Base-by-base conservation (phyloP, 2,888 invertebrate genomes). In the Lutraria lutraria region DNA sequence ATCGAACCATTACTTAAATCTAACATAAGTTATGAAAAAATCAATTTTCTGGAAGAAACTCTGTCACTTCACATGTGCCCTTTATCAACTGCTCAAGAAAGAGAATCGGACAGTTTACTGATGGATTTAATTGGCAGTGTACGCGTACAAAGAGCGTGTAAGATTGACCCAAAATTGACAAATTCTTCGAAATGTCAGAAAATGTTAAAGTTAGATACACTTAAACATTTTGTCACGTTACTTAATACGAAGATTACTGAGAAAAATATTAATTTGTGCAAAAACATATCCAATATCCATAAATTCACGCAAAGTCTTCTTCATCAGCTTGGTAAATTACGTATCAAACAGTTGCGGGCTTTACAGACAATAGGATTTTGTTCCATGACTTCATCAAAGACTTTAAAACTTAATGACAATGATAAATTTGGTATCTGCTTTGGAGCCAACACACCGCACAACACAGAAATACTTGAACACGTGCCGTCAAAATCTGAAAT, bases 301-400 rank as follows among this genome's bases (percentile, higher is more conserved):
- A n/a, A 56, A 19, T 72, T 81, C 86, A 53, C 89, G 0, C 85
- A 87, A 13, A 72, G 34, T n/a, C 68, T 94, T 19, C 53, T 92
- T 10, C 82, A 83, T 19, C 63, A 88, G 21, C 89, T 94, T 19
- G 72, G 87, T 13, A 89, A 90, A 43, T 86, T 94, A 29, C 92
- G 87, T 12, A 85, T 90, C 16, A 86, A 89, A 31, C 95, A 95
- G 83, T 85, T 95, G 12, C 68, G 90, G 21, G 83, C 89, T 0
- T 80, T 95, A 31, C 89, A 92, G 81, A 85, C 92, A 21, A 88
- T 94, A 12, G 95, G 95, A 0, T 93, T 95, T 76, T 95, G 95
- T 88, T 91, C 94, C 16, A 86, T 87, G 3, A 92, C 93, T 4
- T 93, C 95, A 3, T 93, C 94, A 15, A 94, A 93, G 29, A 90